Evolutionary conservation across 1,140 invertebrate species (phyloP).

Genomic region (Euglossa dilemma): DNA sequence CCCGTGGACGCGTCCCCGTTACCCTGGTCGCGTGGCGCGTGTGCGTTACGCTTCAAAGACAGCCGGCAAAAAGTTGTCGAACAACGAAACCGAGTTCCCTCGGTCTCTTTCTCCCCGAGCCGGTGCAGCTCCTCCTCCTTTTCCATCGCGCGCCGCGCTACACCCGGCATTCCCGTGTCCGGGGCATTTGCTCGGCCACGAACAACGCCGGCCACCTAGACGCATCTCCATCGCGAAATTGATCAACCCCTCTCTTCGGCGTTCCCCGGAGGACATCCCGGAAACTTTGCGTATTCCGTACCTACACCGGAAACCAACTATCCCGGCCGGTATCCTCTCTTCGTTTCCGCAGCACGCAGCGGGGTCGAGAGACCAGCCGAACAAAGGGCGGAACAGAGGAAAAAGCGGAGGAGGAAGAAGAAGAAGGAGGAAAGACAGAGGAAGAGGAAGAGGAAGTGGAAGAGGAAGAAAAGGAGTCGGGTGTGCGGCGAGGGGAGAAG

Average conservation of each 20-base stretch:
- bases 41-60: conserved; percentile 4
- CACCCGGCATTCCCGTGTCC: conserved; percentile 24
- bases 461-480: background rate
- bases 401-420: background rate
- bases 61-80: background rate
- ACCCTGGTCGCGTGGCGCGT: too few species aligned
- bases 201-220: conserved; percentile 37
- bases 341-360: conserved; percentile 16
- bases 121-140: background rate
- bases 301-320: conserved; percentile 42
- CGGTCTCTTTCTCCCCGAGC: conserved; percentile 11
- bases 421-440: background rate
- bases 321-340: conserved; percentile 7
- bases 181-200: conserved; percentile 33
- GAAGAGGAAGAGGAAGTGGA: too few species aligned
- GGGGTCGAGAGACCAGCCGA: too few species aligned
- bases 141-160: background rate
- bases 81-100: conserved; percentile 8
- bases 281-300: conserved; percentile 52
- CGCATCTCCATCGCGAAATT: conserved; percentile 64
- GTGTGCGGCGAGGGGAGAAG: too few species aligned
- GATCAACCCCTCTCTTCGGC: conserved; percentile 48
- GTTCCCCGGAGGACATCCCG: conserved; percentile 46
- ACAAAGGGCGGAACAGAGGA: background rate
- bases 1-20: background rate